Conservation (phyloP, 64 coral and sea anemone genomes). For the Pachyseris speciosa region DNA sequence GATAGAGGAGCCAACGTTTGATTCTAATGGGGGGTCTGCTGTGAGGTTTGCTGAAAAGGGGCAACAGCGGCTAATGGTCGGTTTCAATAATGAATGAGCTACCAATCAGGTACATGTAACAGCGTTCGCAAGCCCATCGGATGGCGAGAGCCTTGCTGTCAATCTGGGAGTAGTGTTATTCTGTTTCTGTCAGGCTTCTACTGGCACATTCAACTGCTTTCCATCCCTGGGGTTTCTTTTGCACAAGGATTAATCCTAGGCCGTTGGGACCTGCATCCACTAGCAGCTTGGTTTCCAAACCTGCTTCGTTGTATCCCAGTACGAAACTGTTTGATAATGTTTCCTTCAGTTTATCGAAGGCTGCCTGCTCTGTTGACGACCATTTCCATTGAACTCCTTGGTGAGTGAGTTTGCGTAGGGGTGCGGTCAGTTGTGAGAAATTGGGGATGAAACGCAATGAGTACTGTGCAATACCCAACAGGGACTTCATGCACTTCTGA, state of each 20-base stretch:
- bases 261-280: slow-evolving; percentile 9
- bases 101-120: background rate
- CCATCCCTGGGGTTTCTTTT: slow-evolving; percentile 23
- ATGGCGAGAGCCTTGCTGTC: slow-evolving; percentile 27
- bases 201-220: background rate
- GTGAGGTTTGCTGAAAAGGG: background rate
- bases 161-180: background rate
- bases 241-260: background rate
- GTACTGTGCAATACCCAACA: slow-evolving; percentile 62
- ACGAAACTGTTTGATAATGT: background rate
- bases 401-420: background rate
- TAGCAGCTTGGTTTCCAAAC: slow-evolving; percentile 9
- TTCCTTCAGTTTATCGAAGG: background rate
- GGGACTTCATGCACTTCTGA: slow-evolving; percentile 19
- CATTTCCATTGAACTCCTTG: background rate
- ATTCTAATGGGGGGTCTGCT: slow-evolving; percentile 25
- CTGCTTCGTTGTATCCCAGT: slow-evolving; percentile 15
- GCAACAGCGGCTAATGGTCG: slow-evolving; percentile 10
- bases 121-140: slow-evolving; percentile 34
- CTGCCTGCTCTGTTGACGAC: background rate
- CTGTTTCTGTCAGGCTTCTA: slow-evolving; percentile 15
- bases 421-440: slow-evolving; percentile 10
- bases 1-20: slow-evolving; percentile 15
- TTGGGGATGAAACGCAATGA: slow-evolving; percentile 43
- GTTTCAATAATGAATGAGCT: background rate